phyloP scores from a whole-genome alignment of 2,113 vertebrate species.

The Mustelus asterias region DNA sequence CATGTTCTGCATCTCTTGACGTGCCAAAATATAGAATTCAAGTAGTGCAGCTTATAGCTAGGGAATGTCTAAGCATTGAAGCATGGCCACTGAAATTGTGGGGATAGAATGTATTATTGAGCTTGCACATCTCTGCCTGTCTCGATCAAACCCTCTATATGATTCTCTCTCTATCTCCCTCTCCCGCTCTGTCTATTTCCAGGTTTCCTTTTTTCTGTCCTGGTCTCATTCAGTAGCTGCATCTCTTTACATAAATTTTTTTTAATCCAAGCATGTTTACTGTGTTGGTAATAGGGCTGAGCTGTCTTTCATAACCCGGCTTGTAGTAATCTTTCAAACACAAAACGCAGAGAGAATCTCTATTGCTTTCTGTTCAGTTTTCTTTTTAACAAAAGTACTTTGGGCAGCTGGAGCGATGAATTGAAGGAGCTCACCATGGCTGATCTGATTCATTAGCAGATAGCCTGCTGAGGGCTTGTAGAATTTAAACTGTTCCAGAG shows the following conservation, averaged over 20 bases:
- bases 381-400: not conserved
- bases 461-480: not conserved
- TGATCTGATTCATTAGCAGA: conserved; percentile 27
- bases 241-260: not conserved
- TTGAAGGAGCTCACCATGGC: not conserved
- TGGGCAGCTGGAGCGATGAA: not conserved
- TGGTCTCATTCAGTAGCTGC: conserved; percentile 1
- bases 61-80: not conserved
- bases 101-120: not conserved
- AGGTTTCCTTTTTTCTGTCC: not conserved
- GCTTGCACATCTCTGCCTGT: not conserved
- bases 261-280: not conserved
- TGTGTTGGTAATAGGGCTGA: conserved; percentile 15
- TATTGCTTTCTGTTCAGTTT: not conserved
- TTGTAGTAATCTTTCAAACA: not conserved
- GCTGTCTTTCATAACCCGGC: not conserved
- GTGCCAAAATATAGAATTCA: not conserved
- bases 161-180: not conserved
- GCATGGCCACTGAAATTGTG: not conserved
- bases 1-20: not conserved
- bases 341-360: not conserved
- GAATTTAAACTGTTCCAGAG: conserved; percentile 22
- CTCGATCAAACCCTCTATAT: no score
- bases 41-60: not conserved
- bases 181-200: not conserved